phyloP scores from a whole-genome alignment of 2,888 invertebrate species.

The Magallana nippona region DNA sequence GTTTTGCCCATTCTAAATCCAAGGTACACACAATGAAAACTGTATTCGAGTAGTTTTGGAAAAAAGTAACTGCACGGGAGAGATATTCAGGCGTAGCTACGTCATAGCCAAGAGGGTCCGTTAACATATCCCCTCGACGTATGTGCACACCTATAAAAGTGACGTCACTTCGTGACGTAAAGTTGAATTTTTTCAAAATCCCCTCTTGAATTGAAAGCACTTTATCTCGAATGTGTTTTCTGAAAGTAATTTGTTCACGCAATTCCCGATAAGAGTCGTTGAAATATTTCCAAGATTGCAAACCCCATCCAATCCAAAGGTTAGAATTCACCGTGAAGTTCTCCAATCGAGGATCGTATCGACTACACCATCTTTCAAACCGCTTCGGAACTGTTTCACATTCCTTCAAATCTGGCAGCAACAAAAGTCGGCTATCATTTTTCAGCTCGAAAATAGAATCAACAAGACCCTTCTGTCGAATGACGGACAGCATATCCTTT shows the following conservation, averaged over 20 bases:
- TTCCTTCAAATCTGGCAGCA: neutral
- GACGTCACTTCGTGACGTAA: constrained; percentile 39
- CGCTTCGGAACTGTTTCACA: neutral
- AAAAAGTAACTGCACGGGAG: constrained; percentile 55
- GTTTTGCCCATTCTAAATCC: constrained; percentile 54
- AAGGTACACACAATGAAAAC: constrained; percentile 60
- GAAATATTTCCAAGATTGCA: constrained; percentile 42
- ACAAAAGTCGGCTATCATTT: neutral
- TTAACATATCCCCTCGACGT: constrained; percentile 58
- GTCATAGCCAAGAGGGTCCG: constrained; percentile 50
- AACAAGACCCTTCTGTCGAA: neutral
- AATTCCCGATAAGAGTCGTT: constrained; percentile 21
- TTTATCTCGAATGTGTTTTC: constrained; percentile 18
- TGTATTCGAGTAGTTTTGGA: constrained; percentile 50
- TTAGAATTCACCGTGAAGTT: constrained; percentile 22
- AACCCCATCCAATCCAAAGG: neutral
- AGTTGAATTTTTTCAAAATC: constrained; percentile 3
- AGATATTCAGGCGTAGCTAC: constrained; percentile 58
- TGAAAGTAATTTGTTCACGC: constrained; percentile 31
- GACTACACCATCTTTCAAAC: constrained; percentile 14
- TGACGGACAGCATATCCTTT: constrained; percentile 29
- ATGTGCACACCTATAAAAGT: constrained; percentile 60
- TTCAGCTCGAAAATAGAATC: constrained; percentile 33
- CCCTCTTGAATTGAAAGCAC: neutral
- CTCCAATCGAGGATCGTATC: constrained; percentile 28